A percentile compares a stretch with the other conserved stretches of the same genome.
Evolutionary conservation across 2,888 invertebrate species (phyloP).

Genomic region (Hypomecis punctinalis): DNA sequence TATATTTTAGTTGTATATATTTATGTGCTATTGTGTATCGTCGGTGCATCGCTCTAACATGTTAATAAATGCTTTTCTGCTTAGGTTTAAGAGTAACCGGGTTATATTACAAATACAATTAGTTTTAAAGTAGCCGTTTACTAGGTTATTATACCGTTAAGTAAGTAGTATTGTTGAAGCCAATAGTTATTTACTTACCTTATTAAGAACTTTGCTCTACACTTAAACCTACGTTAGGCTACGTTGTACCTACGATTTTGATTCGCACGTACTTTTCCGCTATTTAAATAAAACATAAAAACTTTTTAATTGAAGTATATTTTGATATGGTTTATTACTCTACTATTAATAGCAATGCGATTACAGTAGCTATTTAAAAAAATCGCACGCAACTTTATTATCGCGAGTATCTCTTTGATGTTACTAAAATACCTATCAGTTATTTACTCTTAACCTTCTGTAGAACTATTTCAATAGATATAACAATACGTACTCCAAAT

Average conservation of each 20-base stretch:
- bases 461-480: conserved; percentile 9
- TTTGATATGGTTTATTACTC: neutral
- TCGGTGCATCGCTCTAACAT: conserved; percentile 21
- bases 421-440: conserved; percentile 11
- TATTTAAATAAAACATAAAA: too few relatives aligned
- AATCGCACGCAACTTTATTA: neutral
- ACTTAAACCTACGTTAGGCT: neutral
- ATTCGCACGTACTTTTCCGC: too few relatives aligned
- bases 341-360: neutral
- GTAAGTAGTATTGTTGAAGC: conserved; percentile 10
- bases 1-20: conserved; percentile 31
- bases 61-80: conserved; percentile 34
- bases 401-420: conserved; percentile 10
- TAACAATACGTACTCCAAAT: neutral
- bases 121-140: conserved; percentile 16
- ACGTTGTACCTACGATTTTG: neutral
- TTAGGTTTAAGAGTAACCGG: conserved; percentile 32
- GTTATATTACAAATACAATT: conserved; percentile 22
- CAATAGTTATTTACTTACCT: conserved; percentile 2
- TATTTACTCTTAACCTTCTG: conserved; percentile 8
- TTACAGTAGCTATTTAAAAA: conserved; percentile 11
- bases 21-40: conserved; percentile 7
- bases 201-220: neutral
- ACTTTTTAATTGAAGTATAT: too few relatives aligned
- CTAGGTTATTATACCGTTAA: conserved; percentile 23